A percentile compares a stretch with the other conserved stretches of the same genome.
Evolutionary conservation across 2,797 vertebrate species (phyloP).

Genomic region (Epinephelus awoara): DNA sequence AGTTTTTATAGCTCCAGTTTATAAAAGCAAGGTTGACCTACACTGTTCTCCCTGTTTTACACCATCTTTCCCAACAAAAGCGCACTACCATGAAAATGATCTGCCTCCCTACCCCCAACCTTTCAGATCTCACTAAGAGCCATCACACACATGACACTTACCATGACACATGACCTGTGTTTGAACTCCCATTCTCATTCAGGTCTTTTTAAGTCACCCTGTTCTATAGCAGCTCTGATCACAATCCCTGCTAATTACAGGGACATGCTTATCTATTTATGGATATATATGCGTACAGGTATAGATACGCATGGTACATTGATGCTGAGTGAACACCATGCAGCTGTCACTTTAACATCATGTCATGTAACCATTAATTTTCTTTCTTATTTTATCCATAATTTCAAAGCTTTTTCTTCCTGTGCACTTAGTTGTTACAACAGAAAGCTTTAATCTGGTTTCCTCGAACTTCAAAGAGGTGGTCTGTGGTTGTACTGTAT

Average conservation of each 20-base stretch:
- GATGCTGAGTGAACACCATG: too few relatives aligned
- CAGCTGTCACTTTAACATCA: too few relatives aligned
- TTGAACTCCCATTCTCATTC: background rate
- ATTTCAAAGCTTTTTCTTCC: too few relatives aligned
- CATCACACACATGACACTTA: too few relatives aligned
- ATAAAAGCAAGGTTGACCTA: background rate
- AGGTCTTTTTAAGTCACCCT: background rate
- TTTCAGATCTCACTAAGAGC: background rate
- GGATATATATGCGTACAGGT: background rate
- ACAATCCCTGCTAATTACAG: slow-evolving; percentile 23
- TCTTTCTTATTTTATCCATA: too few relatives aligned
- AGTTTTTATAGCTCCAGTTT: background rate
- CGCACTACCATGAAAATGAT: background rate
- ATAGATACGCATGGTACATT: background rate
- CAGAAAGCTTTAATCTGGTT: too few relatives aligned
- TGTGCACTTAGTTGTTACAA: too few relatives aligned
- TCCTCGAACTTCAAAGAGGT: too few relatives aligned
- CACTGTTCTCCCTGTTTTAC: background rate
- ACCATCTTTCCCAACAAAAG: background rate
- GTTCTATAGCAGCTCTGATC: background rate
- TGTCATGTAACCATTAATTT: too few relatives aligned
- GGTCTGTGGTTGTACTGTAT: too few relatives aligned
- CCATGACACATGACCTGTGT: background rate
- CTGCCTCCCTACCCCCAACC: background rate
- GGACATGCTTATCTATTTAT: slow-evolving; percentile 19